Percentiles rank a stretch among this genome's conserved stretches.
Conservation (phyloP, 2,113 vertebrate genomes). For the Eclectus roratus region DNA sequence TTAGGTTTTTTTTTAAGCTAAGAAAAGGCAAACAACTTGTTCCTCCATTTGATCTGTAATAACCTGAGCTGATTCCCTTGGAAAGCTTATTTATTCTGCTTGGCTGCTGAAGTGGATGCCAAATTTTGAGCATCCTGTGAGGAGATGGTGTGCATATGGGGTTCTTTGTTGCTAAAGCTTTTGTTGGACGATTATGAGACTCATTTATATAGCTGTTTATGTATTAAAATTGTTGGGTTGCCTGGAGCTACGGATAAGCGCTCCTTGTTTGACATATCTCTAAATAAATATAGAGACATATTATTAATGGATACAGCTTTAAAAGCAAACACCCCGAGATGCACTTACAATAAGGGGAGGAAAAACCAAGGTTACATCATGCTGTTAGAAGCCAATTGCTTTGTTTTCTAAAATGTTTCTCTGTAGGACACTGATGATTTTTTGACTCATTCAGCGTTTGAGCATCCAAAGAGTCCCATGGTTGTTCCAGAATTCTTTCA, state of each 20-base stretch:
- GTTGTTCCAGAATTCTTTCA: constrained; percentile 66
- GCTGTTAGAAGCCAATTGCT: constrained; percentile 53
- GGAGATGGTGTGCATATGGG: background rate
- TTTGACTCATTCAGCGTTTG: constrained; percentile 57
- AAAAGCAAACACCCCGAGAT: constrained; percentile 59
- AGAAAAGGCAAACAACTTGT: constrained; percentile 41
- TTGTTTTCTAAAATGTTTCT: constrained; percentile 62
- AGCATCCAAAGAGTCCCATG: constrained; percentile 50
- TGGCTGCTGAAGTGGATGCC: constrained; percentile 10
- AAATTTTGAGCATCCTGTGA: constrained; percentile 30
- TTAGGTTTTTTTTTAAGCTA: background rate
- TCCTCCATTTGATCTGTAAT: constrained; percentile 35
- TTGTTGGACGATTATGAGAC: constrained; percentile 28
- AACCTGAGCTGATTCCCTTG: constrained; percentile 35
- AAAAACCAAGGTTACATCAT: constrained; percentile 69
- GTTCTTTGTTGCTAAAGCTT: constrained; percentile 15
- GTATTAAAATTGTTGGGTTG: constrained; percentile 57
- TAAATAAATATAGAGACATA: constrained; percentile 53
- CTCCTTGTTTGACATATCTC: constrained; percentile 54
- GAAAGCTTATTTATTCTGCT: constrained; percentile 45
- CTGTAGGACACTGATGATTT: constrained; percentile 59
- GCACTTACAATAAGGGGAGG: constrained; percentile 56
- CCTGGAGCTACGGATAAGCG: constrained; percentile 41
- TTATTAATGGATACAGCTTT: constrained; percentile 63
- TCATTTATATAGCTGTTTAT: constrained; percentile 49